Conservation (phyloP, 2,888 invertebrate species). For the Drosophila formosana region DNA sequence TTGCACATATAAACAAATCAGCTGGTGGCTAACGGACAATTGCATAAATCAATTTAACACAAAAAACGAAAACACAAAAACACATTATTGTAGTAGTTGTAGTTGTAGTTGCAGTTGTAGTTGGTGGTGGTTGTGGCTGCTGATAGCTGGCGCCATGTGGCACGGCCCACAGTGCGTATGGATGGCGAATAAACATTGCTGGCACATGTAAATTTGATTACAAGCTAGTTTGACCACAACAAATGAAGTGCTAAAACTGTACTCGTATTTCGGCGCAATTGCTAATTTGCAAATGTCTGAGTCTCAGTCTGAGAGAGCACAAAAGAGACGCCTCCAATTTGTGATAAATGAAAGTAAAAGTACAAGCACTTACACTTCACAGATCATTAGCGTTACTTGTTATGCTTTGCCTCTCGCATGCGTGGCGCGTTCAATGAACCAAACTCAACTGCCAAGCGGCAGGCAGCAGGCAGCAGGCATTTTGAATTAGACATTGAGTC, state of each 20-base stretch:
- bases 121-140: constrained; percentile 22
- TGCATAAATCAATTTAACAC: constrained; percentile 80
- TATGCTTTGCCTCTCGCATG: constrained; percentile 18
- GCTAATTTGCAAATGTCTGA: constrained; percentile 57
- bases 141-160: constrained; percentile 31
- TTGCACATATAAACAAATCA: constrained; percentile 76
- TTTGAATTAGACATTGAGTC: constrained; percentile 25
- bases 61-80: constrained; percentile 26
- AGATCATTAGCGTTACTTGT: constrained; percentile 72
- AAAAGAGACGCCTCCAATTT: constrained; percentile 75
- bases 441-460: constrained; percentile 27
- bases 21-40: constrained; percentile 75
- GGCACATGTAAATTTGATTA: constrained; percentile 76
- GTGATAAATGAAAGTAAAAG: constrained; percentile 80
- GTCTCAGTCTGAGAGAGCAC: constrained; percentile 3
- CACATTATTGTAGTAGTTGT: constrained; percentile 11
- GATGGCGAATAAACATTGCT: constrained; percentile 53
- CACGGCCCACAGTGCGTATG: constrained; percentile 74
- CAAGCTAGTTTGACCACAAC: constrained; percentile 70
- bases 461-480: constrained; percentile 28
- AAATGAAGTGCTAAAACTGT: constrained; percentile 72
- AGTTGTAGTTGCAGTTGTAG: constrained; percentile 19
- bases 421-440: constrained; percentile 69
- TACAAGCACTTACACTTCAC: constrained; percentile 72
- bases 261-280: constrained; percentile 22